Percentiles rank a stretch among this genome's conserved stretches.
These are phyloP conservation scores for Clanis bilineata DNA, from an alignment of 2,888 invertebrate genomes.

Conservation along the genomic window DNA sequence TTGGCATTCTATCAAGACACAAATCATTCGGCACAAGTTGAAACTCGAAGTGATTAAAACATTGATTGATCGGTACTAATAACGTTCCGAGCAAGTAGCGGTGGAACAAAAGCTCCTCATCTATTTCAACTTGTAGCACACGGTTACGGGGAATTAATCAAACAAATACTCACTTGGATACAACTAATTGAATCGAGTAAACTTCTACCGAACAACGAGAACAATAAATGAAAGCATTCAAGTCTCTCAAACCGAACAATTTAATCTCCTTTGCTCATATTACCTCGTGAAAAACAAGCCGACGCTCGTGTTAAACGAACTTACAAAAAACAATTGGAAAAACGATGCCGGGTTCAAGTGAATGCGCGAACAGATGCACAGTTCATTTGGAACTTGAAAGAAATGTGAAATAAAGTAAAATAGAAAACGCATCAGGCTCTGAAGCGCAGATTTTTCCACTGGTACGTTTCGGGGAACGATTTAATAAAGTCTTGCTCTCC, in stretches of 20 bases:
- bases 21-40: conserved; percentile 16
- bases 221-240: not conserved
- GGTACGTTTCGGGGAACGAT: conserved; percentile 45
- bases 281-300: not conserved
- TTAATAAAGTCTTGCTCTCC: conserved; percentile 57
- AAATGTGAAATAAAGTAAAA: conserved; percentile 37
- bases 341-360: not conserved
- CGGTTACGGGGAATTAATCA: conserved; percentile 27
- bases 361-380: conserved; percentile 20
- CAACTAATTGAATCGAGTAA: conserved; percentile 9
- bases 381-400: conserved; percentile 27
- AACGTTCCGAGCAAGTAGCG: conserved; percentile 12
- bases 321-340: not conserved
- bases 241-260: not conserved
- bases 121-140: conserved; percentile 26
- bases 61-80: conserved; percentile 27
- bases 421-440: conserved; percentile 38
- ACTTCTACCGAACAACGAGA: conserved; percentile 29
- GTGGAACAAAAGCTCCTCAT: conserved; percentile 29
- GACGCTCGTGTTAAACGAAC: not conserved
- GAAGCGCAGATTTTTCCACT: conserved; percentile 26
- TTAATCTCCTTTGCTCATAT: conserved; percentile 2
- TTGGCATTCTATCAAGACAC: conserved; percentile 34
- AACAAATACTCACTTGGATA: conserved; percentile 31
- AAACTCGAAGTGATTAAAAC: conserved; percentile 22